Percentiles rank a stretch among this genome's conserved stretches.
These are phyloP conservation scores for Oplegnathus fasciatus DNA, from an alignment of 2,113 vertebrate genomes.

Conservation along the genomic window DNA sequence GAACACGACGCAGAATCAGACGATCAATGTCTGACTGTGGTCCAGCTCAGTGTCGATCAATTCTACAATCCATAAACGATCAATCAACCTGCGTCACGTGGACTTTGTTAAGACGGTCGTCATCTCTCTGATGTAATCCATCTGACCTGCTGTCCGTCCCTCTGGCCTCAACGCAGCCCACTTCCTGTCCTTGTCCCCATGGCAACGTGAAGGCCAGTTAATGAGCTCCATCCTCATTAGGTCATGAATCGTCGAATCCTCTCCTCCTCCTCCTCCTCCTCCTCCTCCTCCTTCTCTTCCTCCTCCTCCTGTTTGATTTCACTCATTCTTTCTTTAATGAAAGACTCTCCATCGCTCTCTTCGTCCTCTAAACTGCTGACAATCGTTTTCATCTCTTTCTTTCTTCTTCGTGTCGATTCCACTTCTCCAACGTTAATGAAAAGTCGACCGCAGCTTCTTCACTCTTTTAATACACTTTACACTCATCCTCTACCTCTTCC, in stretches of 20 bases:
- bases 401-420: not conserved
- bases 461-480: not conserved
- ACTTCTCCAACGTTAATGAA: not conserved
- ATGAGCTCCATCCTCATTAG: slow-evolving; percentile 25
- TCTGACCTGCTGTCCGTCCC: not conserved
- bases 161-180: too few relatives aligned
- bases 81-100: not conserved
- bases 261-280: not conserved
- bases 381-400: too few relatives aligned
- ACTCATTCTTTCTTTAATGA: too few relatives aligned
- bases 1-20: too few relatives aligned
- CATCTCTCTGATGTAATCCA: not conserved
- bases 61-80: not conserved
- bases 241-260: not conserved
- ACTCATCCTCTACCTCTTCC: not conserved
- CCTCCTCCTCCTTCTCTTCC: not conserved
- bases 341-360: too few relatives aligned
- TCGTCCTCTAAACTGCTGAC: too few relatives aligned
- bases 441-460: not conserved
- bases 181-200: not conserved
- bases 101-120: too few relatives aligned
- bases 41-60: too few relatives aligned
- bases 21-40: too few relatives aligned
- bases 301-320: too few relatives aligned
- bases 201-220: slow-evolving; percentile 4